Percentiles rank a stretch among this genome's conserved stretches.
These are phyloP conservation scores for Zelostemma sp. DNA, from an alignment of 1,140 invertebrate genomes.

Conservation along the genomic window DNA sequence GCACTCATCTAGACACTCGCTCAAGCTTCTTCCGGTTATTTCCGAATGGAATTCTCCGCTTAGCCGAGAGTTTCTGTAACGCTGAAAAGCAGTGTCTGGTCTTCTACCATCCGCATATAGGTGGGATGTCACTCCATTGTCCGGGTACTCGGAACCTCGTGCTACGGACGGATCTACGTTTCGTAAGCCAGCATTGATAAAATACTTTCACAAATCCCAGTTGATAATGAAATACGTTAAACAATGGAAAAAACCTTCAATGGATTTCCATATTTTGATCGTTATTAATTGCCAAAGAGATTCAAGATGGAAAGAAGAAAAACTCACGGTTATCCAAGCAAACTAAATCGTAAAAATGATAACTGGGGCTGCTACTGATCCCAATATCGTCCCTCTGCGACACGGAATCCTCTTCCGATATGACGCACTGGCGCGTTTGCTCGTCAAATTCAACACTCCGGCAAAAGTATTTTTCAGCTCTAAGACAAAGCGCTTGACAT, in stretches of 20 bases:
- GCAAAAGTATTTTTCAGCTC: slow-evolving; percentile 88
- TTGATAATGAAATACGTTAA: too few relatives aligned
- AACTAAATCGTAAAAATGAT: slow-evolving; percentile 87
- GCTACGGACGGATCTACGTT: slow-evolving; percentile 70
- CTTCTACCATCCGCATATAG: slow-evolving; percentile 83
- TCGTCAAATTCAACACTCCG: slow-evolving; percentile 92
- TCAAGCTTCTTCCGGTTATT: slow-evolving; percentile 86
- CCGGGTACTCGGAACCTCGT: slow-evolving; percentile 85
- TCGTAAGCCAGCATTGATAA: slow-evolving; percentile 60
- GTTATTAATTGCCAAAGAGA: background rate
- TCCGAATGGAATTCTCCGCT: slow-evolving; percentile 91
- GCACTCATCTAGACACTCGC: slow-evolving; percentile 91
- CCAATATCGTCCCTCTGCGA: slow-evolving; percentile 88
- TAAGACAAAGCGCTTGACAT: slow-evolving; percentile 83
- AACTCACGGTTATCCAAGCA: slow-evolving; percentile 89
- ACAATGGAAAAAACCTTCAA: too few relatives aligned
- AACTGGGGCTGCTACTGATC: slow-evolving; percentile 82
- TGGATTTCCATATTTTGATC: too few relatives aligned
- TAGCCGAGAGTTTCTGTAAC: slow-evolving; percentile 86
- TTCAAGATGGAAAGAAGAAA: background rate
- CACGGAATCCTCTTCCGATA: slow-evolving; percentile 90
- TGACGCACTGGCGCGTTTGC: slow-evolving; percentile 84
- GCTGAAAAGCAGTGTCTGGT: slow-evolving; percentile 89
- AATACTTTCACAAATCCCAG: slow-evolving; percentile 26
- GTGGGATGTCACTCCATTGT: slow-evolving; percentile 84